These are phyloP conservation scores for Micropterix aruncella DNA, from an alignment of 2,888 invertebrate species.

Conservation along the genomic window DNA sequence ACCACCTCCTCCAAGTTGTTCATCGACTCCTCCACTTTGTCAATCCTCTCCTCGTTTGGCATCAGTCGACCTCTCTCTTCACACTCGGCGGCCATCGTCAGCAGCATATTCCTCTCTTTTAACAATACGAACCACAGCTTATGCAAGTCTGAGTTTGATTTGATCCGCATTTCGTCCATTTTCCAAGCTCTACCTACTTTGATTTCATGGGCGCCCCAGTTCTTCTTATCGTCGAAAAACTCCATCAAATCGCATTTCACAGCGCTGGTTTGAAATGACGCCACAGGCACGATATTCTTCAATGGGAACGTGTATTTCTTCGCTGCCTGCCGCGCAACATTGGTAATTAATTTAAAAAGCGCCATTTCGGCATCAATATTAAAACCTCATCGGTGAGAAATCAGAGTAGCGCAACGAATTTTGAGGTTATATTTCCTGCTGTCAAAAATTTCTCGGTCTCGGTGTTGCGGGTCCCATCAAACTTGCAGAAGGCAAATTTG, in stretches of 20 bases:
- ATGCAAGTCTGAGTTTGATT: constrained; percentile 90
- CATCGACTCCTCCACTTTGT: constrained; percentile 94
- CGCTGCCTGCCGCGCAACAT: no score
- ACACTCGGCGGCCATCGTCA: constrained; percentile 87
- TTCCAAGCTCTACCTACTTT: constrained; percentile 80
- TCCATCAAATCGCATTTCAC: constrained; percentile 52
- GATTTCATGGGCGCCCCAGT: constrained; percentile 66
- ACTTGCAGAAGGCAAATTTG: no score
- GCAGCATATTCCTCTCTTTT: constrained; percentile 93
- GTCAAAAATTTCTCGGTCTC: no score
- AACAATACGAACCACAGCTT: constrained; percentile 87
- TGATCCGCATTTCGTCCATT: constrained; percentile 80
- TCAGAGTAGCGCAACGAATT: no score
- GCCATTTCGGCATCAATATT: no score
- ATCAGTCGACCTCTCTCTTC: constrained; percentile 52
- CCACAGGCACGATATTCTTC: no score
- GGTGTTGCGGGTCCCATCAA: no score
- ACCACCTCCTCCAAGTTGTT: constrained; percentile 81
- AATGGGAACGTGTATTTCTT: no score
- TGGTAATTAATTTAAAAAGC: no score
- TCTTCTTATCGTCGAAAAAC: constrained; percentile 77
- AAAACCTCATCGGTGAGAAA: no score
- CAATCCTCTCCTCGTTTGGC: constrained; percentile 85
- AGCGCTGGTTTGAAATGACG: constrained; percentile 30
- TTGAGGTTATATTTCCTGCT: no score